phyloP scores from a whole-genome alignment of 2,888 invertebrate genomes.

The Erpobdella octoculata region DNA sequence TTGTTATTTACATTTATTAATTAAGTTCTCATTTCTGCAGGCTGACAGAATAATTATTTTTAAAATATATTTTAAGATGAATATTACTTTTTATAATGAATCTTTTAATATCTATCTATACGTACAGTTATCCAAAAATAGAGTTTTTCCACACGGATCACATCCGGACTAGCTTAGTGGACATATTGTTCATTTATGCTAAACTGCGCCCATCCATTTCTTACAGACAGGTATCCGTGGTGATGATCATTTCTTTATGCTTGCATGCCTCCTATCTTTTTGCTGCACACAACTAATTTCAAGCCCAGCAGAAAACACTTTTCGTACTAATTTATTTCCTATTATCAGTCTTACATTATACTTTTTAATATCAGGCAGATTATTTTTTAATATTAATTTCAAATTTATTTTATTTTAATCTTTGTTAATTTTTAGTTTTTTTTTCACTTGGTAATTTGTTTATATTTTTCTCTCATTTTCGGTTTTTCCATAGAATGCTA shows the following conservation, averaged over 20 bases:
- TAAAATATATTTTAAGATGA: not conserved
- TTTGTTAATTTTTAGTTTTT: not conserved
- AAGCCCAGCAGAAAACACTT: too few species aligned
- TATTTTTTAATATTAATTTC: too few species aligned
- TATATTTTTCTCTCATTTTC: not conserved
- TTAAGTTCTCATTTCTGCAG: too few species aligned
- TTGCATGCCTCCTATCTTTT: too few species aligned
- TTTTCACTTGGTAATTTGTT: conserved; percentile 7
- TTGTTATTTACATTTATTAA: too few species aligned
- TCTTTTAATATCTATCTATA: not conserved
- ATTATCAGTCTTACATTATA: too few species aligned
- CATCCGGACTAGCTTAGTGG: conserved; percentile 70
- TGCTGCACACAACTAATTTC: not conserved
- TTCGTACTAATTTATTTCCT: too few species aligned
- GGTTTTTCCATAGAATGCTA: not conserved
- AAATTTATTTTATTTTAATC: too few species aligned
- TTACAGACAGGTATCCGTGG: conserved; percentile 46
- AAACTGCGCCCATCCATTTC: conserved; percentile 61
- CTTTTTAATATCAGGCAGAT: too few species aligned
- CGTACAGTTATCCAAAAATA: conserved; percentile 61
- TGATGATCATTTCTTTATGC: too few species aligned
- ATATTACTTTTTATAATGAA: not conserved
- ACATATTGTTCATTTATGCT: conserved; percentile 58
- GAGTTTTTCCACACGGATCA: conserved; percentile 67
- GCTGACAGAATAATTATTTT: too few species aligned